phyloP scores from a whole-genome alignment of 2,888 invertebrate genomes.

The Chrysotoxum bicinctum region DNA sequence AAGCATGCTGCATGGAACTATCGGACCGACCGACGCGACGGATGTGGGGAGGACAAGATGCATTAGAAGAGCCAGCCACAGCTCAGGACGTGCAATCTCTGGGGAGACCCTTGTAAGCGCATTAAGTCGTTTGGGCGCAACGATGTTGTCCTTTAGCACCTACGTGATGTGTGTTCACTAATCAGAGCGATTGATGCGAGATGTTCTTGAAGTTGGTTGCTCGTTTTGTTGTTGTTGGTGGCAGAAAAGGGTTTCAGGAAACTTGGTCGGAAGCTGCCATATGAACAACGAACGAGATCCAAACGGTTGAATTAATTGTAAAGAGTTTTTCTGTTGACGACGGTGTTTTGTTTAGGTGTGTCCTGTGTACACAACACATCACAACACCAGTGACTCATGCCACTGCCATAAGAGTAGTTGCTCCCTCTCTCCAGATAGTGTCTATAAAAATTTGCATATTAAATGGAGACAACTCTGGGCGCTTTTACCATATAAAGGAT shows the following conservation, averaged over 20 bases:
- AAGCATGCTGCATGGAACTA: not conserved
- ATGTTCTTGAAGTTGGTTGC: conserved; percentile 30
- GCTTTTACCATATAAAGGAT: conserved; percentile 41
- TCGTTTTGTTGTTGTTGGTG: conserved; percentile 22
- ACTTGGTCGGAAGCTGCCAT: conserved; percentile 7
- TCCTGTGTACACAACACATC: conserved; percentile 49
- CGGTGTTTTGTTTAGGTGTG: conserved; percentile 60
- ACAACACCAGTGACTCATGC: conserved; percentile 52
- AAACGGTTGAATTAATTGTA: conserved; percentile 57
- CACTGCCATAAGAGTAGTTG: conserved; percentile 4
- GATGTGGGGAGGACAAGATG: not conserved
- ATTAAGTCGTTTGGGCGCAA: conserved; percentile 72
- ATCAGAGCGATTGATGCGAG: conserved; percentile 71
- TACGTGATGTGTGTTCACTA: conserved; percentile 73
- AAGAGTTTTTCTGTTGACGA: conserved; percentile 34
- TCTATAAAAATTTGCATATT: conserved; percentile 69
- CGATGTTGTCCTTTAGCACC: conserved; percentile 73
- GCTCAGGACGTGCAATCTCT: conserved; percentile 15
- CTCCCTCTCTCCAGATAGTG: conserved; percentile 10
- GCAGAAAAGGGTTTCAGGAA: not conserved
- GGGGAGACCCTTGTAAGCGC: conserved; percentile 68
- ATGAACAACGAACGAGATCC: not conserved
- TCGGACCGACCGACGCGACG: not conserved
- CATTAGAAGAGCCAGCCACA: conserved; percentile 41
- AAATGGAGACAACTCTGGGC: conserved; percentile 67